Evolutionary conservation across 2,888 invertebrate species (phyloP), one percentile per base, ranked within the genome.

Genomic region (Zele albiditarsus): DNA sequence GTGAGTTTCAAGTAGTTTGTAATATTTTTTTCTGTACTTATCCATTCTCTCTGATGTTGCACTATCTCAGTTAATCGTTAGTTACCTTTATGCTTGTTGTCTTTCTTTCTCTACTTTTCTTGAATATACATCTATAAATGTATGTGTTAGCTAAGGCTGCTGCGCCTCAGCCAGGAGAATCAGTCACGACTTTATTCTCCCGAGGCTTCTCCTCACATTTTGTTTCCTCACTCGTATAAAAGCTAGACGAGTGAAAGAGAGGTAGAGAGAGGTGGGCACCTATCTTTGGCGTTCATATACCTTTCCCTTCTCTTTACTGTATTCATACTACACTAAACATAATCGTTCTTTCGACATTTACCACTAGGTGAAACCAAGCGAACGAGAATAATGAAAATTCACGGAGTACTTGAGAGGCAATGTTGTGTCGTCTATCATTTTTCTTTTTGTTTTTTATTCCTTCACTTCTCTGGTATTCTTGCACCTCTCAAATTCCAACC

Each of bases 261-360:
- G 27, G 58, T 38, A 42, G 42, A 62, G 42, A 25, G 25, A 71
- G 27, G 31, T 16, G 25, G 62, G n/a, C 20, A 53, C n/a, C 27
- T 31, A 31, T 69, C 74, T 63, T 49, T 70, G 25, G 49, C 57
- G 49, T 70, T 60, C 16, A 70, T 70, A 42, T 58, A 71, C 68
- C 68, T 71, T 71, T 75, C 75, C 53, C 75, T 75, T 75, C 67
- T 75, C 66, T 72, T 63, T 63, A 46, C 62, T 38, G n/a, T 53
- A 53, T 63, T 53, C 63, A 63, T 33, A 20, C 71, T 63, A 63
- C 33, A 25, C 31, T 57, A 16, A 74, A 31, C 62, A 75, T 75
- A 71, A 75, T 71, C 67, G 71, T 62, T 75, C 71, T 75, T 75
- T 75, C 71, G 71, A 75, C 75, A 75, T 75, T 75, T 75, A 75